Evolutionary conservation across 2,797 vertebrate species (phyloP).

Genomic region (Sebastes minor): DNA sequence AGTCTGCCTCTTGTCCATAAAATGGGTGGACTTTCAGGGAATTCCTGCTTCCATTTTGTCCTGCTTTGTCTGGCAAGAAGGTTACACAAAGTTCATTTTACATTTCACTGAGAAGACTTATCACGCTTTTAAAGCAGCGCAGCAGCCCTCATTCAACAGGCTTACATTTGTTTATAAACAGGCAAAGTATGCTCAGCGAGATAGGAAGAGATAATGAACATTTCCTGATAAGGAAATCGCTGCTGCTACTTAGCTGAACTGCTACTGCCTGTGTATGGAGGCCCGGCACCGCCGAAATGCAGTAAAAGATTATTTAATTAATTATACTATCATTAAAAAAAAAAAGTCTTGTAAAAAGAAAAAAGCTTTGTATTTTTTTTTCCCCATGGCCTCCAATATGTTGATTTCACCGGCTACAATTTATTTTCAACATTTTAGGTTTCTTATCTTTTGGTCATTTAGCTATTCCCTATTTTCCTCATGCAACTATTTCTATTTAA

Average conservation of each 20-base stretch:
- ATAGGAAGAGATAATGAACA: conserved; percentile 44
- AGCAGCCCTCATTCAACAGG: conserved; percentile 27
- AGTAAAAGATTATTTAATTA: not conserved
- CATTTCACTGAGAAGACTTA: conserved; percentile 20
- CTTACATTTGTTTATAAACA: conserved; percentile 52
- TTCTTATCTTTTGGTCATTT: not conserved
- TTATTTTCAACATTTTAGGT: not conserved
- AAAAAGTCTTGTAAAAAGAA: not conserved
- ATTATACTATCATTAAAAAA: not conserved
- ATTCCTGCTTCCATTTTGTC: conserved; percentile 59
- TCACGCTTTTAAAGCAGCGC: conserved; percentile 8
- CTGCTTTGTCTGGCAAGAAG: conserved; percentile 42
- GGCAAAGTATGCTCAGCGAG: conserved; percentile 29
- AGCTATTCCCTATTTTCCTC: not conserved
- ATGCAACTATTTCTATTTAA: not conserved
- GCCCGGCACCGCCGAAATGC: fast-evolving
- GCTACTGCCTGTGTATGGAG: not conserved
- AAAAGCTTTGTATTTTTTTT: not conserved
- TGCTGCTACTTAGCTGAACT: not conserved
- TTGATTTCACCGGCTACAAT: not conserved
- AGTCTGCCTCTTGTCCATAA: conserved; percentile 46
- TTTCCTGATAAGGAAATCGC: conserved; percentile 54
- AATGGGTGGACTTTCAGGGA: conserved; percentile 48
- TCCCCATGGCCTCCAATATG: not conserved
- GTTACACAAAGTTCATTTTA: conserved; percentile 47